Evolutionary conservation across 1,140 invertebrate species (phyloP).

Genomic region (Macrobrachium nipponense): DNA sequence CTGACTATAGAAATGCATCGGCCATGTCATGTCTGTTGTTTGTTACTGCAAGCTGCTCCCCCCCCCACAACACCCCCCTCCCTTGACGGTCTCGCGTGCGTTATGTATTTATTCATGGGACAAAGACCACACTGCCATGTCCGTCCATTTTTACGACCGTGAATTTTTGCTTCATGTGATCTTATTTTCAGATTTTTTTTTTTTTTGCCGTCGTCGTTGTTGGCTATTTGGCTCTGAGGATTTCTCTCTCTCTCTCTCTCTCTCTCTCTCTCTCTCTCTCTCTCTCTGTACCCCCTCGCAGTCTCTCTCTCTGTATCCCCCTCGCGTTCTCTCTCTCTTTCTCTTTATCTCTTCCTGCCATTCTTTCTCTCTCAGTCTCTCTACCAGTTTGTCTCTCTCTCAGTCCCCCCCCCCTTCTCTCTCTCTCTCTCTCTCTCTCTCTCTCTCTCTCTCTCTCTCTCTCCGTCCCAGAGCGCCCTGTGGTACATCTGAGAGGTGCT

Average conservation of each 20-base stretch:
- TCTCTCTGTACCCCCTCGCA: not conserved
- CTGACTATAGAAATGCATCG: too few species aligned
- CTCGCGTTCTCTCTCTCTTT: not conserved
- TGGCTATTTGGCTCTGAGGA: not conserved
- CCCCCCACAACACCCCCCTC: too few species aligned
- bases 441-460: too few species aligned
- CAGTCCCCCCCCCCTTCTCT: not conserved
- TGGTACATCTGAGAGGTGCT: too few species aligned
- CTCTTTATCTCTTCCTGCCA: not conserved
- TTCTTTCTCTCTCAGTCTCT: not conserved
- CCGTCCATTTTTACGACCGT: too few species aligned
- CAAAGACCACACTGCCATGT: too few species aligned
- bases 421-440: not conserved
- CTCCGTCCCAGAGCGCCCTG: not conserved
- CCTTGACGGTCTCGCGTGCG: too few species aligned
- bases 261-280: not conserved
- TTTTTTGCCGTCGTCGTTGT: not conserved
- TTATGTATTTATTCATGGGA: too few species aligned
- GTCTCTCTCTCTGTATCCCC: not conserved
- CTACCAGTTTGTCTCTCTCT: not conserved
- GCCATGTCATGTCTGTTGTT: too few species aligned
- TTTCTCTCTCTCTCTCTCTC: not conserved
- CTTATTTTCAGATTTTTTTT: conserved; percentile 4
- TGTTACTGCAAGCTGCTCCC: too few species aligned
- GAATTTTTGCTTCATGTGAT: too few species aligned